phyloP scores from a whole-genome alignment of 2,888 invertebrate species.

The Zhuqinia jingwanae region DNA sequence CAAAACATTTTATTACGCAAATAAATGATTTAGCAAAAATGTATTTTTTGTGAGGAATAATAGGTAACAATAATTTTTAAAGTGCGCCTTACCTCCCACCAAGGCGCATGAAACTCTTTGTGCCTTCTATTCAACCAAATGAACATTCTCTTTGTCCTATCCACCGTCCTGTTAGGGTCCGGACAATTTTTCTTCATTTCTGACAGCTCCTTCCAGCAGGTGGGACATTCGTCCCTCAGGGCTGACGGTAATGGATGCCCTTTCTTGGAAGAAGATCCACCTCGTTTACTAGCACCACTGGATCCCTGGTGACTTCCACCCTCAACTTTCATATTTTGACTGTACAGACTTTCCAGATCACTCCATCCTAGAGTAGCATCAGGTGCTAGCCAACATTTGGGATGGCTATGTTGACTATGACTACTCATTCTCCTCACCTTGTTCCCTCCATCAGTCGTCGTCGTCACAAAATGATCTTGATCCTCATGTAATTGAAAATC shows the following conservation, averaged over 20 bases:
- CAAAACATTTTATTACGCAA: background rate
- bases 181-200: constrained; percentile 73
- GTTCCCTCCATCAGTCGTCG: background rate
- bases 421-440: constrained; percentile 34
- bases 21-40: background rate
- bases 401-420: constrained; percentile 74
- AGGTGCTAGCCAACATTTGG: constrained; percentile 77
- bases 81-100: constrained; percentile 77
- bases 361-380: constrained; percentile 78
- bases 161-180: constrained; percentile 76
- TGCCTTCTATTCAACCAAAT: constrained; percentile 78
- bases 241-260: constrained; percentile 64
- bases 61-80: background rate
- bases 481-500: constrained; percentile 32
- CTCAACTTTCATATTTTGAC: constrained; percentile 77
- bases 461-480: background rate
- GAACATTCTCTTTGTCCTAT: constrained; percentile 78
- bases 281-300: background rate
- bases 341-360: constrained; percentile 78
- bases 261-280: constrained; percentile 14
- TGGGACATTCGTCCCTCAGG: constrained; percentile 77
- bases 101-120: constrained; percentile 78
- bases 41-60: background rate
- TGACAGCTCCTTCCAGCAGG: constrained; percentile 78
- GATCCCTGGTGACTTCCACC: constrained; percentile 13